phyloP scores from a whole-genome alignment of 30 jellyfish, hydroid and myxozoan genomes.

The Turritopsis rubra region DNA sequence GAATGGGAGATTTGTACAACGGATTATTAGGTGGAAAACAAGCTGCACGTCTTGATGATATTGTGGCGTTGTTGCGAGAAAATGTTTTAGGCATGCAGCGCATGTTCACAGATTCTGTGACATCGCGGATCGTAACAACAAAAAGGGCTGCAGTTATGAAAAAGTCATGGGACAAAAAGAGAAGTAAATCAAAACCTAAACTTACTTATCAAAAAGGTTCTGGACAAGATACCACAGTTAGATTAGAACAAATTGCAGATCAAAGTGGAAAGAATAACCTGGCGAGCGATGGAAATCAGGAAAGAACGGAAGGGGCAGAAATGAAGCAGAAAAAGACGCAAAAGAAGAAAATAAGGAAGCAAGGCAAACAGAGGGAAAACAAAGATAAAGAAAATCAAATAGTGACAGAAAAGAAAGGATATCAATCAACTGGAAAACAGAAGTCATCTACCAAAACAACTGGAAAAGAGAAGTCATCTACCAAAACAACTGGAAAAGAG shows the following conservation, averaged over 20 bases:
- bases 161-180: slow-evolving; percentile 39
- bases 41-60: slow-evolving; percentile 28
- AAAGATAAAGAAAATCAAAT: background rate
- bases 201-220: background rate
- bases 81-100: slow-evolving; percentile 33
- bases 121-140: background rate
- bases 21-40: slow-evolving; percentile 15
- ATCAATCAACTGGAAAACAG: background rate
- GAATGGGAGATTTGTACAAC: slow-evolving; percentile 37
- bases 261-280: background rate
- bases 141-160: background rate
- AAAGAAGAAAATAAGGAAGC: background rate
- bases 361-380: background rate
- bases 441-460: too few species aligned
- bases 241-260: background rate
- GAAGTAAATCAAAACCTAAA: slow-evolving; percentile 16
- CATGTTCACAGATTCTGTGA: slow-evolving; percentile 18
- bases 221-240: background rate
- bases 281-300: background rate
- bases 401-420: background rate
- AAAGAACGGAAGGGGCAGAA: background rate
- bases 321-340: background rate
- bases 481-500: too few species aligned
- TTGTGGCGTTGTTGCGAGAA: slow-evolving; percentile 13
- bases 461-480: too few species aligned